Evolutionary conservation across 2,113 vertebrate species (phyloP), one percentile per base, ranked within the genome.

Genomic region (Dasyornis broadbenti): DNA sequence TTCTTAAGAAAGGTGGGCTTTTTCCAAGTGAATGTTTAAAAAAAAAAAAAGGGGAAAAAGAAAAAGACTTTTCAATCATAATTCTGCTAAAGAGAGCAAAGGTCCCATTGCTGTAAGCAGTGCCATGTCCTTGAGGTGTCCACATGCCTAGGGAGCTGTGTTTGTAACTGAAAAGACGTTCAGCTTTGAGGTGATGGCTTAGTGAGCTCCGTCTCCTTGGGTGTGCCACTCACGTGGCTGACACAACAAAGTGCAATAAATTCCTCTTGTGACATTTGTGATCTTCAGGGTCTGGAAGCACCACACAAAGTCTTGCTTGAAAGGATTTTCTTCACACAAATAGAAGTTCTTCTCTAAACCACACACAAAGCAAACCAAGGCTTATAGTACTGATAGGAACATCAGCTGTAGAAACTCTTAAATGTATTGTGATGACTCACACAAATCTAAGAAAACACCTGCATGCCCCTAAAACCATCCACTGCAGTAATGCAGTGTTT

Each of bases 181-280:
- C 60, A 47, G 5, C 22, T 77, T 65, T 40, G 59, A 83, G 68
- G 18, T 13, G 8, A 60, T 42, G 39, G 6, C 16, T 49, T 30
- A 65, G 18, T 44, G 9, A 44, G 18, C 16, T 27, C 35, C 1
- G 0, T 11, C 20, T 56, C 24, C 33, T 56, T 1, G 1, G 35
- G 8, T 53, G 26, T 63, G 42, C 63, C 13, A 0, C 44, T 76
- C 57, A 50, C 0, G 0, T 1, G 4, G 31, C 24, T 59, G 82
- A 64, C 52, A 28, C 44, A 69, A 49, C 24, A 61, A 61, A 85
- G 35, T 11, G 8, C n/a, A 21, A 61, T 5, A 2, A 59, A 45
- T 37, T 79, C 42, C 16, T 88, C 13, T 0, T 44, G 40, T 37
- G 63, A 69, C 30, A 64, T 76, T 44, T 80, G 49, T 60, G 40